Conservation (phyloP, 2,113 vertebrate genomes). For the Cinclus mexicanus region DNA sequence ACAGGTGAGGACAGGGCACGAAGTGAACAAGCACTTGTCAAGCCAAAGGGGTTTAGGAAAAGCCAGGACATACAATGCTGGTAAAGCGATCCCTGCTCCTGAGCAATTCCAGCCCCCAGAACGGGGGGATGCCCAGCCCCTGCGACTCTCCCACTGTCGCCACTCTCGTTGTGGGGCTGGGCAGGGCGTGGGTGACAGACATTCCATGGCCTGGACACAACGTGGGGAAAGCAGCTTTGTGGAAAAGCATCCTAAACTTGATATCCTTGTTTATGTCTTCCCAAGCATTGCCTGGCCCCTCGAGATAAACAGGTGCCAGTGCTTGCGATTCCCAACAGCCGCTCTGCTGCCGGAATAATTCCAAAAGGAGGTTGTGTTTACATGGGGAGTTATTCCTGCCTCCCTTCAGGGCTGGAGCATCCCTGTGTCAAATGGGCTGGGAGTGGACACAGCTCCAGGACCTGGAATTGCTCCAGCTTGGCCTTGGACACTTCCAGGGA, state of each 20-base stretch:
- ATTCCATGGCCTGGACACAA: neutral
- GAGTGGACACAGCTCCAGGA: neutral
- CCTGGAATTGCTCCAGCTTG: neutral
- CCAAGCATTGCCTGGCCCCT: neutral
- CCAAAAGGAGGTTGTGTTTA: neutral
- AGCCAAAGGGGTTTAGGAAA: neutral
- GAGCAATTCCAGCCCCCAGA: neutral
- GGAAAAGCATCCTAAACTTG: neutral
- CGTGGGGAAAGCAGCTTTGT: neutral
- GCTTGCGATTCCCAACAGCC: neutral
- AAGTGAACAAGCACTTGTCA: neutral
- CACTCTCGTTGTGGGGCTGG: neutral
- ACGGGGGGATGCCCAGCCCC: neutral
- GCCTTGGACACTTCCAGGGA: neutral
- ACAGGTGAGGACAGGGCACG: neutral
- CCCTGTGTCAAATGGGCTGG: neutral
- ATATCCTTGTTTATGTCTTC: slow-evolving; percentile 45
- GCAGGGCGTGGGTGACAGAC: neutral
- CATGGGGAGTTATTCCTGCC: neutral
- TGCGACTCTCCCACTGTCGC: neutral
- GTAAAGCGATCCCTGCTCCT: neutral
- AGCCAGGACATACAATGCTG: neutral
- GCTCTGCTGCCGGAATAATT: neutral
- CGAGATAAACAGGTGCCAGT: neutral
- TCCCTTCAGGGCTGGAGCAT: neutral